phyloP scores from a whole-genome alignment of 2,888 invertebrate genomes.

The Drosophila mercatorum region DNA sequence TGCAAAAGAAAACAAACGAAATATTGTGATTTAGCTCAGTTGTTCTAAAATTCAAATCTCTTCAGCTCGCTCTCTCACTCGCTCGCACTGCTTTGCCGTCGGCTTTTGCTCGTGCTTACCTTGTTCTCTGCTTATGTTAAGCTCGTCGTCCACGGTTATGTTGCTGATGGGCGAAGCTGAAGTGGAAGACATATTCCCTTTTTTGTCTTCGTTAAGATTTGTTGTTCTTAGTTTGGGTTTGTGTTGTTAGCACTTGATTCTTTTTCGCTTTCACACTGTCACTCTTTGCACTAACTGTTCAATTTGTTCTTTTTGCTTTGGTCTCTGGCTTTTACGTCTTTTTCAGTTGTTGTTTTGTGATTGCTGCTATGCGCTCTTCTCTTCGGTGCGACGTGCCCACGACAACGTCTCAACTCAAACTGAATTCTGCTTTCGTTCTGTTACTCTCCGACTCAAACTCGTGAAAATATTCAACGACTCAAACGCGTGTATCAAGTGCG shows the following conservation, averaged over 20 bases:
- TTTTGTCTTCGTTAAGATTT: conserved; percentile 18
- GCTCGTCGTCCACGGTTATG: conserved; percentile 85
- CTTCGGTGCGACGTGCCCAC: conserved; percentile 68
- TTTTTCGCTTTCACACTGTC: conserved; percentile 27
- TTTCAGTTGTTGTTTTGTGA: conserved; percentile 13
- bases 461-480: conserved; percentile 57
- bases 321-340: conserved; percentile 54
- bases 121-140: conserved; percentile 83
- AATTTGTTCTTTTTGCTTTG: conserved; percentile 31
- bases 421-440: conserved; percentile 69
- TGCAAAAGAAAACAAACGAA: conserved; percentile 4
- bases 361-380: conserved; percentile 45
- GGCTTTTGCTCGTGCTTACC: conserved; percentile 76
- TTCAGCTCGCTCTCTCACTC: not conserved
- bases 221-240: conserved; percentile 29
- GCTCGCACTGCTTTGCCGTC: conserved; percentile 54
- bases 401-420: conserved; percentile 81
- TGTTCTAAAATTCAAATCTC: not conserved
- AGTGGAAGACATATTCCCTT: conserved; percentile 83
- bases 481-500: conserved; percentile 28
- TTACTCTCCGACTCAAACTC: conserved; percentile 81
- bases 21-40: conserved; percentile 7
- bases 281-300: conserved; percentile 48
- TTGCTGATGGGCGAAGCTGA: conserved; percentile 85
- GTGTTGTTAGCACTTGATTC: conserved; percentile 32